Evolutionary conservation across 2,113 vertebrate species (phyloP).

Genomic region (Steatornis caripensis): DNA sequence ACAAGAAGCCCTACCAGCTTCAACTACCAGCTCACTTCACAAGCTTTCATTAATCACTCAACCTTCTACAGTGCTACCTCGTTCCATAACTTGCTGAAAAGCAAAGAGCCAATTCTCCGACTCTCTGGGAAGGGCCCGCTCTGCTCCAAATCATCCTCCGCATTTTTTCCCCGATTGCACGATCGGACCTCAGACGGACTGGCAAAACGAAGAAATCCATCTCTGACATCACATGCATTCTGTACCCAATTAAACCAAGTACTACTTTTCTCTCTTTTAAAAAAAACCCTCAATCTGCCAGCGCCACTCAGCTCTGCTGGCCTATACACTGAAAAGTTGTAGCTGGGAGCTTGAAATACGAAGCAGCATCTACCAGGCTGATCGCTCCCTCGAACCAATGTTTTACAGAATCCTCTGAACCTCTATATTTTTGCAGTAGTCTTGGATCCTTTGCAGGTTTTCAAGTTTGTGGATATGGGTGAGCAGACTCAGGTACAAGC

Average conservation of each 20-base stretch:
- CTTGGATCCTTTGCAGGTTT: background rate
- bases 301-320: background rate
- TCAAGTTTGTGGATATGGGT: fast-evolving
- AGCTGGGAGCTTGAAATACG: fast-evolving
- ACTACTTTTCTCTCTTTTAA: background rate
- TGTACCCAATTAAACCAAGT: no score
- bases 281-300: background rate
- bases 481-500: background rate
- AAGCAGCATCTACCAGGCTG: fast-evolving
- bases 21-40: background rate
- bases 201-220: background rate
- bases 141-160: background rate
- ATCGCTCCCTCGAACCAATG: fast-evolving
- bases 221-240: fast-evolving
- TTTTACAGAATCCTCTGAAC: background rate
- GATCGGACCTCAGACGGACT: background rate
- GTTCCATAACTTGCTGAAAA: background rate
- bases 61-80: background rate
- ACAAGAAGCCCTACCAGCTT: background rate
- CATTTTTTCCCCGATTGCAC: background rate
- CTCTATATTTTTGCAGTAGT: background rate
- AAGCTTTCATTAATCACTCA: background rate
- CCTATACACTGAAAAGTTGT: fast-evolving
- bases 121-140: background rate
- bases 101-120: background rate